Evolutionary conservation across 2,888 invertebrate genomes (phyloP), one percentile per base, ranked within the genome.

Genomic region (Scelioninae gen. 2): DNA sequence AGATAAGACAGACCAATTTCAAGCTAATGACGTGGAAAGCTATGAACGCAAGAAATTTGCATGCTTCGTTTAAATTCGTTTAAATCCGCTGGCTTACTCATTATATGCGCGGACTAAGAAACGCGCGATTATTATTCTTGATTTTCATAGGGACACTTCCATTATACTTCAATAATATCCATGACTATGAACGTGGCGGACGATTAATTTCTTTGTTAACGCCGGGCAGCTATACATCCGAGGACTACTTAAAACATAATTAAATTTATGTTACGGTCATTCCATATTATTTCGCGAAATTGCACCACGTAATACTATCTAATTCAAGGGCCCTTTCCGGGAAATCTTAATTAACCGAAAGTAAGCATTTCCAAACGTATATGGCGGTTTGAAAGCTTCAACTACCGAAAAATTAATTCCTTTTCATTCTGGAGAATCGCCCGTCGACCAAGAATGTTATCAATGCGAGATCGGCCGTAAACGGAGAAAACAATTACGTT

Each of bases 11-110:
- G 48, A 71, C 73, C 76, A 75, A 76, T 76, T 71, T 65, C 58
- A 50, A 61, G 71, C 73, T 76, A 76, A 76, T 76, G 76, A 75
- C 73, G 73, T 69, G 74, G 73, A 73, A 76, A 71, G 70, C 58
- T 75, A 75, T 45, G 75, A 73, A 73, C 68, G 65, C 72, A 71
- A 73, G 76, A 73, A 74, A 76, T 76, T 74, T 73, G 71, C 74
- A 74, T 74, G 73, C 73, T 76, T 76, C 73, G 70, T 76, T 71
- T 75, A 60, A 72, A 75, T 74, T 74, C 69, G 68, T 68, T 73
- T 65, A 69, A 69, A 73, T 68, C 31, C 65, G 10, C 55, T 46
- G 43, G 41, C 61, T 75, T 65, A 69, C 61, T 72, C 69, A 68
- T 75, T 73, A 69, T 70, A 63, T 35, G 57, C 63, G 58, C 33